Base-by-base conservation (phyloP, 2,797 vertebrate genomes). In the Protonibea diacanthus region DNA sequence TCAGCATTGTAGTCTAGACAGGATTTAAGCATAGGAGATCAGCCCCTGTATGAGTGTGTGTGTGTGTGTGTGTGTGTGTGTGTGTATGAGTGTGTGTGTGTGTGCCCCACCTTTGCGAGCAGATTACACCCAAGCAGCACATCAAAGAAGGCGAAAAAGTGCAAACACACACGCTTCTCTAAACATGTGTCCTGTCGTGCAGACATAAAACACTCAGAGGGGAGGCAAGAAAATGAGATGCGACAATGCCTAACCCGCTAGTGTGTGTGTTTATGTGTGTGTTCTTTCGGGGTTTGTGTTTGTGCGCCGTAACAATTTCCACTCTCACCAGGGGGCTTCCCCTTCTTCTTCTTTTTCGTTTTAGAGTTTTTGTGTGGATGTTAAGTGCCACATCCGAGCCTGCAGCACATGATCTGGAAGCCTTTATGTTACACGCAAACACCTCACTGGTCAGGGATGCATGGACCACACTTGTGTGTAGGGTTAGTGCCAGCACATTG, bases 121-220 rank as follows among this genome's bases (percentile, higher is more conserved):
- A 60, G 80, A 83, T 87, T 66, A 84, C 61, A 83, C 62, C 57
- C 74, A 66, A 81, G 72, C 78, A 71, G 64, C 70, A 87, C 85
- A 88, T 92, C 85, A 91, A 91, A 92, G 86, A 80, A 76, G 79
- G 25, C 2, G 2, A 78, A 84, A 82, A 85, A 81, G 56, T 82
- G 80, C 88, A 83, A 85, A 83, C 83, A 74, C 70, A 59, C 65
- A 25, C 6, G 0, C 72, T 78, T 86, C 71, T 74, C 29, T 76
- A 72, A 84, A 76, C 63, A 67, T 25, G 74, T 78, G 84, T 81
- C 87, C 85, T 82, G 70, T 79, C 25, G 63, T 65, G 71, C 69
- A 68, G 52, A 84, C 78, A 79, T 83, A 58, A 90, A 89, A 90
- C 66, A 53, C 81, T 52, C 63, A 18, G 71, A 61, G 62, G 82